These are phyloP conservation scores for Drosophila bipectinata DNA, from an alignment of 1,140 invertebrate genomes.

Conservation along the genomic window DNA sequence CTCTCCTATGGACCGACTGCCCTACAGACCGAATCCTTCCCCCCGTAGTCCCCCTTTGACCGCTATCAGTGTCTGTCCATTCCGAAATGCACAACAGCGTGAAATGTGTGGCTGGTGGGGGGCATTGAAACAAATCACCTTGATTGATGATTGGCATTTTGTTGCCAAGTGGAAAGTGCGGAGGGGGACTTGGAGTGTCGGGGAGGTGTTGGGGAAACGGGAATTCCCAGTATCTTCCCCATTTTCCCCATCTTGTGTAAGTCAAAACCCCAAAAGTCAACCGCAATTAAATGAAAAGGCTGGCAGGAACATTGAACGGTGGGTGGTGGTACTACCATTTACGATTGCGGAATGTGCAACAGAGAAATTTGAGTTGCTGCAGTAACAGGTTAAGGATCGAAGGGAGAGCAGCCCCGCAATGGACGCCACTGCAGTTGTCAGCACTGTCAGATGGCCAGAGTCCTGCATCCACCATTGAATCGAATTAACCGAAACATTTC, in stretches of 20 bases:
- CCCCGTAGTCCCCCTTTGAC: constrained; percentile 1
- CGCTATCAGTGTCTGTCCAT: constrained; percentile 64
- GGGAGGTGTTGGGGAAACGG: not conserved
- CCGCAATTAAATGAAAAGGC: constrained; percentile 80
- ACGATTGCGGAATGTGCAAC: constrained; percentile 23
- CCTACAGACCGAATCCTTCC: not conserved
- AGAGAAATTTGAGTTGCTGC: constrained; percentile 47
- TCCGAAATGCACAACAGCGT: constrained; percentile 75
- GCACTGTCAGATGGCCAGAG: constrained; percentile 24
- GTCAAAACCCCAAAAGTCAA: constrained; percentile 77
- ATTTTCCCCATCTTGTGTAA: constrained; percentile 39
- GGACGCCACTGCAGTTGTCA: constrained; percentile 48
- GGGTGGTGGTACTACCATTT: constrained; percentile 27
- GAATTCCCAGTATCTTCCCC: constrained; percentile 9
- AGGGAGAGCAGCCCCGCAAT: not conserved
- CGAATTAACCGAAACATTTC: constrained; percentile 59
- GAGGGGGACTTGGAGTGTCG: not conserved
- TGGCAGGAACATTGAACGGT: constrained; percentile 15
- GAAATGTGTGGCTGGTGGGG: constrained; percentile 74
- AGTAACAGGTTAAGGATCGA: constrained; percentile 20
- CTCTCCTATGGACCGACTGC: not conserved
- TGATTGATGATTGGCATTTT: constrained; percentile 81
- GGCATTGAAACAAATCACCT: constrained; percentile 82
- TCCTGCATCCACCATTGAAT: constrained; percentile 48
- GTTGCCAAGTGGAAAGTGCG: constrained; percentile 50